These are phyloP conservation scores for Pachypsylla venusta DNA, from an alignment of 1,140 invertebrate species.

Conservation along the genomic window DNA sequence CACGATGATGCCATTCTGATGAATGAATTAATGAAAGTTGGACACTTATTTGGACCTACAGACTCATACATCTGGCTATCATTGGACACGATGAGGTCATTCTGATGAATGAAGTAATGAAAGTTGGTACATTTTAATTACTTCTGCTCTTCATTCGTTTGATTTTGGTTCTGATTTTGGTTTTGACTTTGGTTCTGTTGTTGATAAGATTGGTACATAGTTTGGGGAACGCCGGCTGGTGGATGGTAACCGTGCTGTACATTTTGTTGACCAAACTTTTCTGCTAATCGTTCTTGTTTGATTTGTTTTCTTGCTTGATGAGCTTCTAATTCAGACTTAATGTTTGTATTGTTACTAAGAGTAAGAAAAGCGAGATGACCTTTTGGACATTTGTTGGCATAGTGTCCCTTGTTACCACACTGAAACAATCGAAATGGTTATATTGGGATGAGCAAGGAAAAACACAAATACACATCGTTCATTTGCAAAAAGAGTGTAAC, in stretches of 20 bases:
- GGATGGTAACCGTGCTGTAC: background rate
- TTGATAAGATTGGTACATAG: background rate
- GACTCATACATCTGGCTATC: too few species aligned
- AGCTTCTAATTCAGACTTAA: background rate
- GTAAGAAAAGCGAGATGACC: slow-evolving; percentile 83
- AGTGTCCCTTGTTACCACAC: slow-evolving; percentile 97
- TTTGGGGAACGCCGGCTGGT: background rate
- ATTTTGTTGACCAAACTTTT: background rate
- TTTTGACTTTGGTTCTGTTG: background rate
- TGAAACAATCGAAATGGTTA: slow-evolving; percentile 31
- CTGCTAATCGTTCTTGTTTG: background rate
- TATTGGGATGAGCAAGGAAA: slow-evolving; percentile 3
- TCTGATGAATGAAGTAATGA: too few species aligned
- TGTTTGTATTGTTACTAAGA: slow-evolving; percentile 18
- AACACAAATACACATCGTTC: slow-evolving; percentile 5
- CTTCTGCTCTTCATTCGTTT: too few species aligned
- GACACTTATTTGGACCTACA: too few species aligned
- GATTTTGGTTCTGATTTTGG: too few species aligned
- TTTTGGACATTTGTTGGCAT: slow-evolving; percentile 97
- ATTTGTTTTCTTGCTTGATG: background rate
- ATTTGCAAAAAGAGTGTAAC: too few species aligned
- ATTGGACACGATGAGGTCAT: too few species aligned
- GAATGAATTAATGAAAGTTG: too few species aligned
- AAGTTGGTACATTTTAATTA: too few species aligned
- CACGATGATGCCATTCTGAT: too few species aligned